Evolutionary conservation across 2,113 vertebrate genomes (phyloP), one percentile per base, ranked within the genome.

Genomic region (Protobothrops mucrosquamatus): DNA sequence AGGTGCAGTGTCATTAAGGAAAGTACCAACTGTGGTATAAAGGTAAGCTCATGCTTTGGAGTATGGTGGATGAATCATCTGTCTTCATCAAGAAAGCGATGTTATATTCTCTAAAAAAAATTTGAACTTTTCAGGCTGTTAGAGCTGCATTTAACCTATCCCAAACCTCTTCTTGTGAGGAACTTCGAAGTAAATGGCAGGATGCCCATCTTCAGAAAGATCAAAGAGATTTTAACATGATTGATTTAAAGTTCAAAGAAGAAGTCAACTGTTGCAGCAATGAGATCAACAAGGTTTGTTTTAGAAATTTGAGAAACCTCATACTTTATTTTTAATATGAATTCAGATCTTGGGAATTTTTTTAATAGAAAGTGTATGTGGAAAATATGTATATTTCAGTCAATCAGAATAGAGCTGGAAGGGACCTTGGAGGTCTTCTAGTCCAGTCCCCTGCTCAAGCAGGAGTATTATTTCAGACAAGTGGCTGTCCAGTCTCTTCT

Each of bases 231-330:
- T 99, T 99, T 96, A 99, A 98, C 96, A 97, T 98, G 98, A 98
- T 99, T 34, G 99, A 99, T 96, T 96, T 99, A 96, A 99, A 99
- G 97, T 99, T 99, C 97, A 99, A 99, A 96, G 99, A 99, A 95
- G 98, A 98, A 97, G 99, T 99, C 92, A 99, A 99, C 97, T 98
- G 96, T 93, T 98, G 98, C 94, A 99, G 98, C 98, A 99, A 99
- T 85, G 98, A 98, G 87, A 98, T 99, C 94, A 99, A 99, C 97
- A 99, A 99, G 99, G 99, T 99, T 93, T 94, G 98, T 87, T 89
- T 0, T 1, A 95, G 92, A 15, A 48, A 54, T 90, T 55, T 95
- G 94, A 95, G 29, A 85, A 91, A 94, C 90, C 14, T 39, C 87
- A 89, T 54, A 14, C 91, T 69, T 87, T 2, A 69, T 57, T 92